Evolutionary conservation across 1,140 invertebrate species (phyloP), one percentile per base, ranked within the genome.

Genomic region (Drosophila ogumai): DNA sequence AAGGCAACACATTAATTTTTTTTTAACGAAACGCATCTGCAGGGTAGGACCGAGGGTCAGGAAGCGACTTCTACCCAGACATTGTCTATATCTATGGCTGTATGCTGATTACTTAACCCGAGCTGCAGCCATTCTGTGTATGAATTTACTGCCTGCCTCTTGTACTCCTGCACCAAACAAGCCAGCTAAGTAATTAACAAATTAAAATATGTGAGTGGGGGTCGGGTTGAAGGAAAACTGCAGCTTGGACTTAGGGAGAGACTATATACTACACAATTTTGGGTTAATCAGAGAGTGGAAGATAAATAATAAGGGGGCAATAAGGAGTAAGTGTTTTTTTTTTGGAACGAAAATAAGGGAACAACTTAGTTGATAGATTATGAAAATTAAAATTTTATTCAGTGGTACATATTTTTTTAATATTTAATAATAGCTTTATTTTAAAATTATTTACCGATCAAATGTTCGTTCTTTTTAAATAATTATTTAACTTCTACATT

Each of bases 151-250:
- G 66, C 75, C 49, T 52, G 66, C 59, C 54, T 52, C 57, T 28
- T 6, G 32, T 34, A 13, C 43, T 55, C 58, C 25, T 19, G 52
- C 63, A 65, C 46, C 69, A 63, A 63, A 43, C 13, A 36, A 60
- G 66, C 52, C 69, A 76, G 82, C 82, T 79, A 88, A 88, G 82
- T 87, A 87, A 87, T 87, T 88, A 87, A 88, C 84, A 87, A 88
- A 80, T 87, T 82, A 88, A 88, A 80, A 88, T 87, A 80, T 88
- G 71, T 77, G 73, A 73, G n/a, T 38, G 46, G 31, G 66, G 19
- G 31, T 28, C 0, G 17, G 17, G 15, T 13, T 17, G 36, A n/a
- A 10, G 19, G 13, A 36, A 12, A 25, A 32, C 10, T 61, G 32
- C 43, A 32, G 8, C 36, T 41, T n/a, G 36, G 19, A 22, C 31